Conservation (phyloP, 2,797 vertebrate genomes). For the Euphonia xanthogaster region DNA sequence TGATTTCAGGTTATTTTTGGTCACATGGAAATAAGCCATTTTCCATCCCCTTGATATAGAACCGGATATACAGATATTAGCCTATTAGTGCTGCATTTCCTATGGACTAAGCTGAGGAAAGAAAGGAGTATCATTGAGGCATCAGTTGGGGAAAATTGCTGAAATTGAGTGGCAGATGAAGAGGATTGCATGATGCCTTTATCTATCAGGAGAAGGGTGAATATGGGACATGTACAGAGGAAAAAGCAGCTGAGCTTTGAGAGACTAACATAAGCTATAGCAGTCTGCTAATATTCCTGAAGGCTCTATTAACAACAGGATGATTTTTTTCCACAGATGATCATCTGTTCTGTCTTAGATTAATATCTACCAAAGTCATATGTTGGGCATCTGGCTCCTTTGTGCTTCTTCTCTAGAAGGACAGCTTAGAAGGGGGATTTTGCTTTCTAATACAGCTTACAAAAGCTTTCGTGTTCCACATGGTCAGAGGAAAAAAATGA, state of each 20-base stretch:
- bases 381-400: constrained; percentile 11
- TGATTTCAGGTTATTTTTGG: constrained; percentile 16
- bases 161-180: constrained; percentile 9
- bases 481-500: background rate
- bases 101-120: background rate
- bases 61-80: background rate
- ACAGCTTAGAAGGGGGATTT: background rate
- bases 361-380: background rate
- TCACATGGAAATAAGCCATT: background rate
- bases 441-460: background rate
- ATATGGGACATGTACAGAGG: background rate
- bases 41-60: background rate
- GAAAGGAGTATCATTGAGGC: background rate
- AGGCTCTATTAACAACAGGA: background rate
- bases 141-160: background rate
- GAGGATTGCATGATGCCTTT: background rate
- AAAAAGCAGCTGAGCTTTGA: background rate
- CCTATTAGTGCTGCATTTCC: background rate
- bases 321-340: constrained; percentile 29
- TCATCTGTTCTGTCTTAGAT: background rate
- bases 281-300: constrained; percentile 35
- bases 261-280: background rate
- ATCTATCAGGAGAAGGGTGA: background rate
- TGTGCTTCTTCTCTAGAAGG: background rate
- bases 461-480: background rate